phyloP scores from a whole-genome alignment of 2,113 vertebrate genomes.

The Mungos mungo region DNA sequence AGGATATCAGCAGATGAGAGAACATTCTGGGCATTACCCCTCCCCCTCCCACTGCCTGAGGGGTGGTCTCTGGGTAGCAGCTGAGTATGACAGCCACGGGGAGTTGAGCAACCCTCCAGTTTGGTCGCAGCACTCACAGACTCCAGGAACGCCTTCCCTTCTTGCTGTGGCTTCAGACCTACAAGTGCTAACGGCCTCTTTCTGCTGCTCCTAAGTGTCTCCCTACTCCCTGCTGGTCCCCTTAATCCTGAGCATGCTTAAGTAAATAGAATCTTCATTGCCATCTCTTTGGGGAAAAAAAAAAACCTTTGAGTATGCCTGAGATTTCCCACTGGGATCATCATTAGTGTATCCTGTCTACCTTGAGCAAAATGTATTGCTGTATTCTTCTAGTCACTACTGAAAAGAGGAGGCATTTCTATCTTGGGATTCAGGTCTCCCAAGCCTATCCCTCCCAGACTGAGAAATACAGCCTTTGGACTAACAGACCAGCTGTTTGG shows the following conservation, averaged over 20 bases:
- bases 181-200: neutral
- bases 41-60: neutral
- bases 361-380: neutral
- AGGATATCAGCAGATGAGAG: neutral
- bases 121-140: neutral
- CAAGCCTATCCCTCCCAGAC: neutral
- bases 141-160: neutral
- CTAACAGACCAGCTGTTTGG: neutral
- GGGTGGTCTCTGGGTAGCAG: rapidly evolving
- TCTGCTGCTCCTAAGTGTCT: neutral
- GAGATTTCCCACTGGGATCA: neutral
- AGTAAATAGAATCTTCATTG: neutral
- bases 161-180: neutral
- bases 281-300: neutral
- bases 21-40: neutral
- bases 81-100: neutral
- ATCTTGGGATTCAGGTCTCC: neutral
- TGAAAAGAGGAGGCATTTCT: neutral
- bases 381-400: neutral
- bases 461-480: neutral
- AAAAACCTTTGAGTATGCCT: neutral
- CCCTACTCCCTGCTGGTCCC: neutral
- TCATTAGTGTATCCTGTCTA: neutral
- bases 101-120: neutral
- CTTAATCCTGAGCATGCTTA: neutral